These are phyloP conservation scores for Scaptodrosophila lebanonensis DNA, from an alignment of 1,140 invertebrate species.

Conservation along the genomic window DNA sequence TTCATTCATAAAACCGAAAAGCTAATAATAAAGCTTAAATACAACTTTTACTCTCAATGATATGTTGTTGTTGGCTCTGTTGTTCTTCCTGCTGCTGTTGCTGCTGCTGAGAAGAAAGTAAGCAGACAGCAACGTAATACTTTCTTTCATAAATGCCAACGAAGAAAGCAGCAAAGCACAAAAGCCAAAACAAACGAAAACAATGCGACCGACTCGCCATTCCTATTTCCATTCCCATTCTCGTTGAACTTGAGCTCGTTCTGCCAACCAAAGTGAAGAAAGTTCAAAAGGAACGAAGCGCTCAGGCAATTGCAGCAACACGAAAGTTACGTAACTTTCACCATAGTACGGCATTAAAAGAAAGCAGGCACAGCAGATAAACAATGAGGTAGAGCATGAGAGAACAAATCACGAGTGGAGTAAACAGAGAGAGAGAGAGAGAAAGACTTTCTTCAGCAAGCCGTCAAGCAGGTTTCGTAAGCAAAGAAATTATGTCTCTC, in stretches of 20 bases:
- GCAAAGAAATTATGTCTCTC: slow-evolving; percentile 40
- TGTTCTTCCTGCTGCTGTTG: too few species aligned
- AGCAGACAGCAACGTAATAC: too few species aligned
- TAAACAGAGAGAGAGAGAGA: not conserved
- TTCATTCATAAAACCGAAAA: too few species aligned
- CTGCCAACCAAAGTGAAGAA: slow-evolving; percentile 28
- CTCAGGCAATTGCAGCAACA: slow-evolving; percentile 19
- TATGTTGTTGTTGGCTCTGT: too few species aligned
- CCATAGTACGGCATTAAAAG: slow-evolving; percentile 42
- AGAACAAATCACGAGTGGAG: not conserved
- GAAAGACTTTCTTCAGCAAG: slow-evolving; percentile 53
- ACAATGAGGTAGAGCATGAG: slow-evolving; percentile 39
- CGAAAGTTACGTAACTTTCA: slow-evolving; percentile 68
- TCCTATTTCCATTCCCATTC: slow-evolving; percentile 14
- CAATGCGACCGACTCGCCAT: too few species aligned
- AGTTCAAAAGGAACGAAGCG: too few species aligned
- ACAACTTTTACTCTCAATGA: too few species aligned
- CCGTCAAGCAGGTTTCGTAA: slow-evolving; percentile 29
- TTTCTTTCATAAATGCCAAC: not conserved
- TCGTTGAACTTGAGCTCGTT: slow-evolving; percentile 69
- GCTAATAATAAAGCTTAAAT: too few species aligned
- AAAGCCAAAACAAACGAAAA: slow-evolving; percentile 39
- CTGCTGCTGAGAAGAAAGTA: too few species aligned
- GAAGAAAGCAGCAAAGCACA: slow-evolving; percentile 63
- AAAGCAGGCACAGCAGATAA: slow-evolving; percentile 37